Percentiles rank a stretch among this genome's conserved stretches.
These are phyloP conservation scores for Ptychadena robeensis DNA, from an alignment of 2,797 vertebrate genomes.

Conservation along the genomic window DNA sequence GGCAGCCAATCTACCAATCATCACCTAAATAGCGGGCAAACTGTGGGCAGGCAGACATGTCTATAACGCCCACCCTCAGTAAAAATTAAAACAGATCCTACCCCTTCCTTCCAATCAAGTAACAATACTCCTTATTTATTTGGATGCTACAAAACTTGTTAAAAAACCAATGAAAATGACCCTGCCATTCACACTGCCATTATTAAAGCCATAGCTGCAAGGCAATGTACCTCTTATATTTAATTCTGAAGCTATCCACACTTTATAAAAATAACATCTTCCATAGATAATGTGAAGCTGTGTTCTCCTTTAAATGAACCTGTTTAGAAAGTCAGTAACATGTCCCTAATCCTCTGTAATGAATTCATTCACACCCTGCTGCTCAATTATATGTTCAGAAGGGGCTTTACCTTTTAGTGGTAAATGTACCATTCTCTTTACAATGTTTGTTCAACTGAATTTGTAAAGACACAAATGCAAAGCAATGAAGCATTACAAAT, in stretches of 20 bases:
- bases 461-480: slow-evolving; percentile 48
- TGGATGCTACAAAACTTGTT: too few relatives aligned
- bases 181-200: background rate
- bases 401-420: slow-evolving; percentile 59
- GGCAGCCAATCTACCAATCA: too few relatives aligned
- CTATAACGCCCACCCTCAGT: too few relatives aligned
- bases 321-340: slow-evolving; percentile 53
- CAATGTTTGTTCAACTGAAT: slow-evolving; percentile 63
- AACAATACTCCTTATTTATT: too few relatives aligned
- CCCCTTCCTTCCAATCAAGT: too few relatives aligned
- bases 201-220: background rate
- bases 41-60: too few relatives aligned
- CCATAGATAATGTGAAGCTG: background rate
- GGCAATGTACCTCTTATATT: background rate
- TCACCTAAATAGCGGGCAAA: too few relatives aligned
- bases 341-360: slow-evolving; percentile 62
- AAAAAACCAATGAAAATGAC: too few relatives aligned
- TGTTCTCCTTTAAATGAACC: slow-evolving; percentile 23
- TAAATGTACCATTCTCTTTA: slow-evolving; percentile 64
- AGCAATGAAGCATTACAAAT: slow-evolving; percentile 59
- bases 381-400: slow-evolving; percentile 65
- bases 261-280: background rate
- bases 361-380: slow-evolving; percentile 65
- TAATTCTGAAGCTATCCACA: background rate
- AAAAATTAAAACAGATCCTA: too few relatives aligned